These are phyloP conservation scores for Neoniphon sammara DNA, from an alignment of 2,797 vertebrate genomes.

Conservation along the genomic window DNA sequence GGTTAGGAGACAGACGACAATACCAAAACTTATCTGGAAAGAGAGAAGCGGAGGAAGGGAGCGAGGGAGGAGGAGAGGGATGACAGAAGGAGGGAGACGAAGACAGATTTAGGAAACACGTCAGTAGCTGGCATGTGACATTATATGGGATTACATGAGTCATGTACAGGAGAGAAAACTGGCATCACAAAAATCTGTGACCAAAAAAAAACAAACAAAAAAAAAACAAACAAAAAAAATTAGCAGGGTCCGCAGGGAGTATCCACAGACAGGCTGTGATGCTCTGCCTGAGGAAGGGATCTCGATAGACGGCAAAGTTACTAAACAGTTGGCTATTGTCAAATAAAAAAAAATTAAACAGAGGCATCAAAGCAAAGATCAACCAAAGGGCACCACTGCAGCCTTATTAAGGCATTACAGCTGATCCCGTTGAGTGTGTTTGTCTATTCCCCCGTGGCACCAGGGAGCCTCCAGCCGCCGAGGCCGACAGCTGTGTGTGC, in stretches of 20 bases:
- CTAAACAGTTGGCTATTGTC: constrained; percentile 45
- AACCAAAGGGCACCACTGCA: constrained; percentile 3
- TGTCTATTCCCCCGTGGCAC: constrained; percentile 1
- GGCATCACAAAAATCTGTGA: constrained; percentile 41
- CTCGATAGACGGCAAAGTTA: constrained; percentile 39
- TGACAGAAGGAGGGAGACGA: background rate
- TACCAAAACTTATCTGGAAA: constrained; percentile 98
- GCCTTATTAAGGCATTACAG: background rate
- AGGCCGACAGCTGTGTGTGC: constrained; percentile 33
- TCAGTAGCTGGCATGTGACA: constrained; percentile 46
- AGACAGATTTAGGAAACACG: constrained; percentile 52
- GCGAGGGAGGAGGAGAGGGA: background rate
- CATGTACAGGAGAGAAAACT: constrained; percentile 60
- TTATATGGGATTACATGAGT: constrained; percentile 63
- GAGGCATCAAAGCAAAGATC: constrained; percentile 16
- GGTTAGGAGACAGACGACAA: constrained; percentile 97
- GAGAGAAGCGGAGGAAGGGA: constrained; percentile 25
- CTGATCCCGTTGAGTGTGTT: background rate
- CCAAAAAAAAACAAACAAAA: constrained; percentile 22
- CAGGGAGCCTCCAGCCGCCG: constrained; percentile 12
- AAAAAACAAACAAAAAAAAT: constrained; percentile 18
- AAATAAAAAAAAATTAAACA: constrained; percentile 24
- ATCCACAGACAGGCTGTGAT: constrained; percentile 67
- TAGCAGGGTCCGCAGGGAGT: constrained; percentile 62
- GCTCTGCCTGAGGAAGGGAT: constrained; percentile 52